phyloP scores from a whole-genome alignment of 2,113 vertebrate genomes.

The Sturnus vulgaris region DNA sequence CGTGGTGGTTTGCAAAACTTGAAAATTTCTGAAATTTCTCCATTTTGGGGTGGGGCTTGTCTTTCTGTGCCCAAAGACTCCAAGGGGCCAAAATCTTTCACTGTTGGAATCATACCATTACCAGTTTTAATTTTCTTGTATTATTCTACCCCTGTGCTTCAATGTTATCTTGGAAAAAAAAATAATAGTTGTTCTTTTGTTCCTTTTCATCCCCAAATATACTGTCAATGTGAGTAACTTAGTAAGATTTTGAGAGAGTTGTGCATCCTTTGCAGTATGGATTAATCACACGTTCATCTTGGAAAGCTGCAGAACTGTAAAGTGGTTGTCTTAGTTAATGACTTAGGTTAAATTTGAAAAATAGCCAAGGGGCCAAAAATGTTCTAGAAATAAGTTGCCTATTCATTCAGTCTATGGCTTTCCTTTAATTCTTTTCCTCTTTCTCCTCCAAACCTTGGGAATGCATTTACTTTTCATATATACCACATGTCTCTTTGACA shows the following conservation, averaged over 20 bases:
- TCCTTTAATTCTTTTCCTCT: background rate
- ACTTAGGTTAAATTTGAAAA: background rate
- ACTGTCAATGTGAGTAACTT: background rate
- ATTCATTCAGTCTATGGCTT: background rate
- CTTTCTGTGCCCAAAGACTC: background rate
- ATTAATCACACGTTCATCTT: background rate
- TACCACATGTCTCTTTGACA: background rate
- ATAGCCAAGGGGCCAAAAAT: background rate
- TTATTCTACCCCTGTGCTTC: background rate
- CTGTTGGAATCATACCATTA: background rate
- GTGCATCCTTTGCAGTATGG: background rate
- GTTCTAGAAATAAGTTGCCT: background rate
- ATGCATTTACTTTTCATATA: background rate
- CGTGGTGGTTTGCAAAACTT: background rate
- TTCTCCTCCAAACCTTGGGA: background rate
- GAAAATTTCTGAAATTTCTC: background rate
- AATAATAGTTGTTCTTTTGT: background rate
- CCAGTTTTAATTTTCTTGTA: background rate
- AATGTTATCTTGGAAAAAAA: background rate
- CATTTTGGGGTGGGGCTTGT: background rate
- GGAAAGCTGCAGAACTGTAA: background rate
- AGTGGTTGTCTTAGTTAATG: background rate
- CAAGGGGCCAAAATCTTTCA: background rate
- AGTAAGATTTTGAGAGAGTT: background rate
- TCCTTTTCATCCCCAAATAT: background rate